Evolutionary conservation across 2,797 vertebrate genomes (phyloP).

Genomic region (Acanthopagrus latus): DNA sequence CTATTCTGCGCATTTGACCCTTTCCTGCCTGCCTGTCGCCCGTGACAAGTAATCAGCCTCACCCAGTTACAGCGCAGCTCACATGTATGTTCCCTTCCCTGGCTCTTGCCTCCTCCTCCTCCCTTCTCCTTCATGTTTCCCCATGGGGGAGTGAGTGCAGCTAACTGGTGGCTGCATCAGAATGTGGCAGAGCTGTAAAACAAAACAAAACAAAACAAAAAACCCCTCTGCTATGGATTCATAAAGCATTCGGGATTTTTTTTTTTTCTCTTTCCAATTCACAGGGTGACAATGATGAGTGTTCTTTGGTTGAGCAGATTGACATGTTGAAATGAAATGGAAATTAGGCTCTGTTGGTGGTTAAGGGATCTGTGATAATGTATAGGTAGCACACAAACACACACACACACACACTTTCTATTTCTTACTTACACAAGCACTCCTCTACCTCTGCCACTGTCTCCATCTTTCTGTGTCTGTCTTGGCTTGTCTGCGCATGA

Average conservation of each 20-base stretch:
- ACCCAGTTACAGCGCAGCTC: constrained; percentile 42
- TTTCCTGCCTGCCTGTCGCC: constrained; percentile 24
- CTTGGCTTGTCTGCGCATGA: constrained; percentile 50
- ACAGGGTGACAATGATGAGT: constrained; percentile 36
- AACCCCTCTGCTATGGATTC: constrained; percentile 35
- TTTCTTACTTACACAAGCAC: constrained; percentile 36
- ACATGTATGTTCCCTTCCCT: constrained; percentile 15
- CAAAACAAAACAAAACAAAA: background rate
- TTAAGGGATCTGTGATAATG: constrained; percentile 36
- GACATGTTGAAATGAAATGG: constrained; percentile 54
- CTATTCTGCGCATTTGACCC: constrained; percentile 23
- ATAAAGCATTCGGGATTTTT: constrained; percentile 57
- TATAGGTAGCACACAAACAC: background rate
- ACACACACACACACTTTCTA: constrained; percentile 14
- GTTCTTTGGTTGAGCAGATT: constrained; percentile 43
- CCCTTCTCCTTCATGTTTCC: constrained; percentile 28
- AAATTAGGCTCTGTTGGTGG: constrained; percentile 35
- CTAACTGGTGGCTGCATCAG: constrained; percentile 22
- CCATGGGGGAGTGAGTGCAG: constrained; percentile 23
- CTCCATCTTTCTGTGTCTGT: constrained; percentile 38
- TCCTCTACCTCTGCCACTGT: constrained; percentile 30
- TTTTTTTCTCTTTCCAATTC: background rate
- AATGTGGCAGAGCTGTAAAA: constrained; percentile 41
- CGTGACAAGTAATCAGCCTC: constrained; percentile 52
- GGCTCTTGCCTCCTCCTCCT: constrained; percentile 9